phyloP scores from a whole-genome alignment of 2,113 vertebrate species.

The Acanthochromis polyacanthus region DNA sequence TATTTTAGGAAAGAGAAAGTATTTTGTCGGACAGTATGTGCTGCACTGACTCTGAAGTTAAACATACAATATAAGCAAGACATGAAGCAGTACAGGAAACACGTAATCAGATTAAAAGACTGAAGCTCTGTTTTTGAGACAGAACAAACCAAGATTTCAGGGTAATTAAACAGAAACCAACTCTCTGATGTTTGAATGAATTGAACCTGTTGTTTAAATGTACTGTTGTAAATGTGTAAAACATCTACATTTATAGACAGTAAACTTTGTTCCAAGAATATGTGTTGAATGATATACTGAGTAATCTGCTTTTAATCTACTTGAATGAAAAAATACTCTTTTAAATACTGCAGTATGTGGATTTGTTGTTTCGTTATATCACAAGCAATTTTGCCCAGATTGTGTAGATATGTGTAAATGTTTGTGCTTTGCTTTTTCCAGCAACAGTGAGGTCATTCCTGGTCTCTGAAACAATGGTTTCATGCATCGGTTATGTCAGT shows the following conservation, averaged over 20 bases:
- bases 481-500: constrained; percentile 26
- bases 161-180: constrained; percentile 5
- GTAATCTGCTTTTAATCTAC: neutral
- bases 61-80: neutral
- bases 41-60: constrained; percentile 8
- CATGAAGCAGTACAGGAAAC: neutral
- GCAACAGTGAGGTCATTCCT: constrained; percentile 31
- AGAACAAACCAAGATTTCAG: constrained; percentile 6
- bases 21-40: neutral
- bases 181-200: no score
- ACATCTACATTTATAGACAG: no score
- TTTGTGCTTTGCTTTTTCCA: constrained; percentile 20
- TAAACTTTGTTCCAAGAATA: neutral
- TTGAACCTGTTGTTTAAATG: no score
- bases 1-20: constrained; percentile 44
- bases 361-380: neutral
- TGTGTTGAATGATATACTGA: neutral
- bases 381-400: neutral
- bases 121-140: neutral
- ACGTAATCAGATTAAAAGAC: constrained; percentile 16
- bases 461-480: constrained; percentile 36
- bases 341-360: neutral
- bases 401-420: constrained; percentile 10
- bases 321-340: neutral
- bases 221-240: no score